phyloP scores from a whole-genome alignment of 1,140 invertebrate genomes.

The Heliothis virescens region DNA sequence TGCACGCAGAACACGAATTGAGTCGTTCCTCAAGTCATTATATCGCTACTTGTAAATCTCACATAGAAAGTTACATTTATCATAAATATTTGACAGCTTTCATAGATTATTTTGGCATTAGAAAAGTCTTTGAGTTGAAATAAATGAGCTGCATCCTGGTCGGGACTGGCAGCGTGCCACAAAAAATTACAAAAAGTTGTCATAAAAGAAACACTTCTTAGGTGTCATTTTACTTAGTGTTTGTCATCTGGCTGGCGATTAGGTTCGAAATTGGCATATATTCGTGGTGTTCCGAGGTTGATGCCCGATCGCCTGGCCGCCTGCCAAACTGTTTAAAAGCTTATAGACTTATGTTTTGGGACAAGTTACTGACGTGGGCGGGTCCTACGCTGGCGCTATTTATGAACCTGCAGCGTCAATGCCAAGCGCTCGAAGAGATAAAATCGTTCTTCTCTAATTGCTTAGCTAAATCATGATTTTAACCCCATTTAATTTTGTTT shows the following conservation, averaged over 20 bases:
- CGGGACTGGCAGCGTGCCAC: constrained; percentile 32
- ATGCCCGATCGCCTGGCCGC: constrained; percentile 69
- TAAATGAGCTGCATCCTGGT: constrained; percentile 48
- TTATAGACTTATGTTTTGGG: constrained; percentile 60
- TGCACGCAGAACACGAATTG: constrained; percentile 29
- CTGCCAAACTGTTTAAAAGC: constrained; percentile 72
- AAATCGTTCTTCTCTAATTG: no score
- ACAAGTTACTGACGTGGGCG: constrained; percentile 46
- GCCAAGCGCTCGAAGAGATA: neutral
- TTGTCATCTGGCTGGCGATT: constrained; percentile 40
- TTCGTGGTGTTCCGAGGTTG: constrained; percentile 63
- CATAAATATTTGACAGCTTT: constrained; percentile 41
- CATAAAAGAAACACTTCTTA: constrained; percentile 38
- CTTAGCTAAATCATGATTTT: no score
- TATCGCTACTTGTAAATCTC: constrained; percentile 23
- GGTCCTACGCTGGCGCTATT: constrained; percentile 6
- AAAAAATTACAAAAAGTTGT: constrained; percentile 32
- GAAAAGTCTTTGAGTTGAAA: constrained; percentile 38
- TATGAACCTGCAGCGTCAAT: constrained; percentile 12
- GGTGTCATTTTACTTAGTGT: constrained; percentile 49
- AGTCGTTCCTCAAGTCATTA: constrained; percentile 25
- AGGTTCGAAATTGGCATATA: constrained; percentile 51
- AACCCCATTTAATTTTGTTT: no score
- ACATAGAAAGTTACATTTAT: constrained; percentile 28
- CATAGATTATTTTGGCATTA: constrained; percentile 44